Evolutionary conservation across 1,140 invertebrate species (phyloP), one percentile per base, ranked within the genome.

Genomic region (Pogonus chalceus): DNA sequence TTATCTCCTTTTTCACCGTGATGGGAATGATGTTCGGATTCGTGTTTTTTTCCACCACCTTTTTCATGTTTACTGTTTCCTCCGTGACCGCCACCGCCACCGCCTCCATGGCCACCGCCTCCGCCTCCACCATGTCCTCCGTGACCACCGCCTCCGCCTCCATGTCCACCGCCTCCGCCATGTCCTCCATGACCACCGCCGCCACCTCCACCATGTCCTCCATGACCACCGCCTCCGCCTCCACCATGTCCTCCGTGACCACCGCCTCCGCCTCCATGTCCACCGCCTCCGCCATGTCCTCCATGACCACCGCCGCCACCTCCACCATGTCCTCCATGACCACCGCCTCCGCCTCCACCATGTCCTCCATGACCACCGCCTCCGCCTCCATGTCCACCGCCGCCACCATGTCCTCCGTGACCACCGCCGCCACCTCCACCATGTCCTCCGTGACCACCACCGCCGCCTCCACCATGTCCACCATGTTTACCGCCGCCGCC

Each of bases 1-100:
- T 80, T 79, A 51, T 82, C 76, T 23, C 74, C 77, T 35, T 79
- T 76, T 48, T 74, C 69, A 2, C 74, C 78, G 47, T 75, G 67
- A 2, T 69, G 69, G 20, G 76, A 73, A 61, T 82, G 74, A 56
- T 81, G 77, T 55, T 77, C 72, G 2, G 68, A 67, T 57, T 77
- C 70, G 60, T 76, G 71, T 57, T 66, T 72, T 61, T 74, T 69
- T 35, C 75, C 77, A 43, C 67, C 72, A 2, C 70, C 75, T 56
- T 77, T 74, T 59, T 79, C 74, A 47, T 52, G 58, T 52, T 62
- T 51, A 12, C 10, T 14, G 35, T 48, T 14, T 18, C 51, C 54
- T 2, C 23, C 49, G 16, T 55, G 47, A 20, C 51, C 54, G 16
- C 52, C 57, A 20, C 47, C 39, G 23, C 35, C 43, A 1, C 55